phyloP scores from a whole-genome alignment of 2,888 invertebrate genomes.

The Agonopterix heracliana region DNA sequence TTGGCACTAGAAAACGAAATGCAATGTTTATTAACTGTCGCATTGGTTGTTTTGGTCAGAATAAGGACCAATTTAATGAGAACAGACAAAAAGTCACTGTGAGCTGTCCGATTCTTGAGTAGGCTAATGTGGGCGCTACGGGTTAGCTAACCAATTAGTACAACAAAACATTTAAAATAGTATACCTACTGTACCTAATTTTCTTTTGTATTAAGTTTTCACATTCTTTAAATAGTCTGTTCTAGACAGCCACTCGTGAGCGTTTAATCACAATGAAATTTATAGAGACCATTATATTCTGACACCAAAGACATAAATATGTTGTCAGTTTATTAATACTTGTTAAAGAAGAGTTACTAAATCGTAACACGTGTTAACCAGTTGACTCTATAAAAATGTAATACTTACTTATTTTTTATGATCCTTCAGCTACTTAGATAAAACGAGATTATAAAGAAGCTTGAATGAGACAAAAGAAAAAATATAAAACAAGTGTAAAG shows the following conservation, averaged over 20 bases:
- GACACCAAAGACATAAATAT: conserved; percentile 54
- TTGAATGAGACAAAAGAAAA: background rate
- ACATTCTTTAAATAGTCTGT: background rate
- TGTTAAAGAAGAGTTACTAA: conserved; percentile 37
- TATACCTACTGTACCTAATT: conserved; percentile 11
- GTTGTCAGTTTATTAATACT: conserved; percentile 61
- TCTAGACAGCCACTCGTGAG: background rate
- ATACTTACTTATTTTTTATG: background rate
- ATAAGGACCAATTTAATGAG: conserved; percentile 47
- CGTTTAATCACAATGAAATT: conserved; percentile 45
- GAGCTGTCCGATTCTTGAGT: conserved; percentile 42
- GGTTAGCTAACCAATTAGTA: conserved; percentile 45
- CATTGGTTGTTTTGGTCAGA: conserved; percentile 29
- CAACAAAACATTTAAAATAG: conserved; percentile 13
- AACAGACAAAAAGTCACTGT: conserved; percentile 47
- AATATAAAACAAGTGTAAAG: conserved; percentile 2
- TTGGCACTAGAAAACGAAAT: conserved; percentile 22
- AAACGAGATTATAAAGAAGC: background rate
- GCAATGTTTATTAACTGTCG: conserved; percentile 2
- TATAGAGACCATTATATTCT: conserved; percentile 49
- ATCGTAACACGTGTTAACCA: conserved; percentile 39
- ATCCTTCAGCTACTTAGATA: background rate
- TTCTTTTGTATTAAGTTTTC: conserved; percentile 1
- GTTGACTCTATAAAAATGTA: background rate
- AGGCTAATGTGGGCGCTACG: conserved; percentile 45